phyloP scores from a whole-genome alignment of 2,797 vertebrate genomes.

The Remorina albescens region DNA sequence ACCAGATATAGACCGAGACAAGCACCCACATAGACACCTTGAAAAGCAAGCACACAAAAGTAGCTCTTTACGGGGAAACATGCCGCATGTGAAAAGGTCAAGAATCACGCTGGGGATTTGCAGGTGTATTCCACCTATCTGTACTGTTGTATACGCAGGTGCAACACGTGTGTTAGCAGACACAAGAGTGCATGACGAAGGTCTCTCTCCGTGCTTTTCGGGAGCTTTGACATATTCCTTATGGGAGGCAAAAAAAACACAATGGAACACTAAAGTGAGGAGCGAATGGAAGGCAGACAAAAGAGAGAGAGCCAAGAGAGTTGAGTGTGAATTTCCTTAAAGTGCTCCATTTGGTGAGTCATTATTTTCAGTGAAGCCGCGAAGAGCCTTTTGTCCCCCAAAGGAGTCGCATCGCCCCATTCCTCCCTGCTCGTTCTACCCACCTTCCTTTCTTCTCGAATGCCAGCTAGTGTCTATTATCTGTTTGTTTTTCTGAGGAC shows the following conservation, averaged over 20 bases:
- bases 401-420: conserved; percentile 66
- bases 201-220: conserved; percentile 48
- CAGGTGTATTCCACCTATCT: conserved; percentile 59
- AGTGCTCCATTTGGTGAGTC: conserved; percentile 86
- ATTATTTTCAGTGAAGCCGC: conserved; percentile 85
- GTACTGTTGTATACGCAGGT: conserved; percentile 15
- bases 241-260: conserved; percentile 70
- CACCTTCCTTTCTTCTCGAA: conserved; percentile 41
- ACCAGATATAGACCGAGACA: conserved; percentile 51
- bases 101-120: conserved; percentile 66
- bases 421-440: conserved; percentile 45
- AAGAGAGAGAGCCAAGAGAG: conserved; percentile 74
- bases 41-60: conserved; percentile 69
- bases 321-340: conserved; percentile 84
- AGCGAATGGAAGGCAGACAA: conserved; percentile 56
- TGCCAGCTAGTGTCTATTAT: conserved; percentile 58
- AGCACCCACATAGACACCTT: conserved; percentile 63
- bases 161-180: conserved; percentile 22
- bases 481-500: conserved; percentile 55
- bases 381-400: conserved; percentile 83
- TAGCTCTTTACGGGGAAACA: conserved; percentile 79
- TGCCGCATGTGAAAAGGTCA: conserved; percentile 78
- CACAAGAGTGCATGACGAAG: conserved; percentile 22
- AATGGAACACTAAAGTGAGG: conserved; percentile 66
- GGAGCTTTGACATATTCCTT: conserved; percentile 68